Base-by-base conservation (phyloP, 1,140 invertebrate species). In the Hypothenemus hampei region DNA sequence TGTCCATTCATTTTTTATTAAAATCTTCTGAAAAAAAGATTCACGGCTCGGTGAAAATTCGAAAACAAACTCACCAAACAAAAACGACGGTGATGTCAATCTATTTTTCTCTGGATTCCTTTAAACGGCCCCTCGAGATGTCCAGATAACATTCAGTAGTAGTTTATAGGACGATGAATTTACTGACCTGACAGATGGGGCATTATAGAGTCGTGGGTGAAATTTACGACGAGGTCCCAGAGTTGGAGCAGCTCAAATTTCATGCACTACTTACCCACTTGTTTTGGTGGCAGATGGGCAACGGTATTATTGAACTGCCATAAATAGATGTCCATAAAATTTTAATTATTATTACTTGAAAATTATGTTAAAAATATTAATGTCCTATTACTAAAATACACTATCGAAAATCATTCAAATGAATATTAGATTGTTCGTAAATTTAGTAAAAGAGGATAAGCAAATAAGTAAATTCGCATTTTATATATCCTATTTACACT, bases 181-280 rank as follows among this genome's bases (percentile, higher is more conserved):
- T 56, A 56, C 35, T 56, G 54, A 56, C 54, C 54, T 49, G 54
- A 40, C 54, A 56, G 54, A 56, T 56, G 54, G 41, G 21, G 23
- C 43, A 41, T 43, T 49, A 40, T 49, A 16, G 8, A n/a, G 36
- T 47, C 23, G 52, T 56, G 54, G 54, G 54, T 56, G 54, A 56
- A n/a, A 18, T 13, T 20, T 15, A n/a, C 37, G 41, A 31, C 19
- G 29, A 54, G 39, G 39, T 39, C 46, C 35, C 7, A 31, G 18
- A 5, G 19, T 11, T 33, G 20, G 45, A 47, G 31, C 13, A n/a
- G 6, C 26, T 29, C n/a, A 37, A 10, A 10, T 37, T 37, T 37
- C 15, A 10, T 7, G 35, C 35, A 37, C 16, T 37, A n/a, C n/a
- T n/a, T n/a, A n/a, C n/a, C n/a, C n/a, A n/a, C n/a, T n/a, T n/a